Evolutionary conservation across 2,113 vertebrate species (phyloP).

Genomic region (Nothoprocta pentlandii): DNA sequence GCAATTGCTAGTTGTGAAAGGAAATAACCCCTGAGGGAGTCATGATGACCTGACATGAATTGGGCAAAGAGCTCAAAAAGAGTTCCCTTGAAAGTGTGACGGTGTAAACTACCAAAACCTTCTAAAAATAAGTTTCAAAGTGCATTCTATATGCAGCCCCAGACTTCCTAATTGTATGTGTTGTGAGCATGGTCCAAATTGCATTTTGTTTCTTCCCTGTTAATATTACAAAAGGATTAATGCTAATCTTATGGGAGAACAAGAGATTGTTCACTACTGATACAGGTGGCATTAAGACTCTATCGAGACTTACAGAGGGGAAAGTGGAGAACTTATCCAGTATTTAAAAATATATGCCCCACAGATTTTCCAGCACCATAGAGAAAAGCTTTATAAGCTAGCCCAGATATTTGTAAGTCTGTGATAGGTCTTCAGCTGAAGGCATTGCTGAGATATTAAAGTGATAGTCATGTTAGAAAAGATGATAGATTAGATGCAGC

Average conservation of each 20-base stretch:
- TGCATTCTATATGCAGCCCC: background rate
- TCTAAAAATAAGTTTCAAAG: background rate
- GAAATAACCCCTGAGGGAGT: background rate
- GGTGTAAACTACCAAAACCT: background rate
- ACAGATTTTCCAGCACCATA: constrained; percentile 16
- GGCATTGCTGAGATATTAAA: constrained; percentile 55
- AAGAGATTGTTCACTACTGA: constrained; percentile 20
- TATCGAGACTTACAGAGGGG: background rate
- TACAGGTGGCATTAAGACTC: constrained; percentile 13
- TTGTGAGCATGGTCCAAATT: background rate
- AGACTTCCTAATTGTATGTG: background rate
- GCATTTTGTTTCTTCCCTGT: constrained; percentile 25
- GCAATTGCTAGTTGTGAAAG: background rate
- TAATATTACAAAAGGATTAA: constrained; percentile 28
- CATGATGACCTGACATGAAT: background rate
- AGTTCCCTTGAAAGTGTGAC: background rate
- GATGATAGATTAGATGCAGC: constrained; percentile 64
- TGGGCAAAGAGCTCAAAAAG: background rate
- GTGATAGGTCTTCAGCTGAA: constrained; percentile 61
- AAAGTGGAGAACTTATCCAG: constrained; percentile 16
- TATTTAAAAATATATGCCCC: constrained; percentile 22
- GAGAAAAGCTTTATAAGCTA: constrained; percentile 46
- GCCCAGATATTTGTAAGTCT: constrained; percentile 33
- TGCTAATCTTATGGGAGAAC: constrained; percentile 12
- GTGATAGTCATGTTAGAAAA: constrained; percentile 68